Percentiles rank a stretch among this genome's conserved stretches.
Evolutionary conservation across 2,888 invertebrate genomes (phyloP).

Genomic region (Cheilosia pagana): DNA sequence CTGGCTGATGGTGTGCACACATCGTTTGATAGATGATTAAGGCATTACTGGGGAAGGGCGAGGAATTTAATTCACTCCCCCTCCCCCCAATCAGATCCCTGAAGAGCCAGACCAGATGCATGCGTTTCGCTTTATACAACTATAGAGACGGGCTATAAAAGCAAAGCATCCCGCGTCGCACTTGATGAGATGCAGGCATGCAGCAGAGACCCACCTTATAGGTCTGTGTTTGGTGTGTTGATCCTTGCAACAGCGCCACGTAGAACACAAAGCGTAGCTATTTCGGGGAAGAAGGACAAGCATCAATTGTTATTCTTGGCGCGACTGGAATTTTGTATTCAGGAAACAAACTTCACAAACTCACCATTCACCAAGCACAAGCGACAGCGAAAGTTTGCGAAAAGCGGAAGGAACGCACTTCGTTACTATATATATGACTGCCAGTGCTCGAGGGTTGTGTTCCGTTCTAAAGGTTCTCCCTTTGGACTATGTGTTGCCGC

Average conservation of each 20-base stretch:
- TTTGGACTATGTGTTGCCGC: conserved; percentile 19
- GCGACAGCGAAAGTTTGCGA: conserved; percentile 70
- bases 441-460: conserved; percentile 6
- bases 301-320: conserved; percentile 71
- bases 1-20: conserved; percentile 56
- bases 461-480: conserved; percentile 16
- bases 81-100: conserved; percentile 61
- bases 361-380: conserved; percentile 56
- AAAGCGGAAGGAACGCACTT: conserved; percentile 72
- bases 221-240: conserved; percentile 22
- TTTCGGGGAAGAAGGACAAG: conserved; percentile 5
- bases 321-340: conserved; percentile 74
- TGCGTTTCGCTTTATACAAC: conserved; percentile 36
- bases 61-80: conserved; percentile 57
- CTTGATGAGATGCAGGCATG: conserved; percentile 54
- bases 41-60: conserved; percentile 52
- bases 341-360: conserved; percentile 74
- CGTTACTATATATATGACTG: conserved; percentile 24
- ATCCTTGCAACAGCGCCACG: conserved; percentile 23
- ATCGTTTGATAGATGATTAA: conserved; percentile 71
- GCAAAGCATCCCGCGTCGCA: conserved; percentile 46
- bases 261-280: conserved; percentile 61
- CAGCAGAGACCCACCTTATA: conserved; percentile 41
- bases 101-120: conserved; percentile 49
- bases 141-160: conserved; percentile 45